Percentiles rank a stretch among this genome's conserved stretches.
Conservation (phyloP, 2,888 invertebrate species). For the Junonia oenone region DNA sequence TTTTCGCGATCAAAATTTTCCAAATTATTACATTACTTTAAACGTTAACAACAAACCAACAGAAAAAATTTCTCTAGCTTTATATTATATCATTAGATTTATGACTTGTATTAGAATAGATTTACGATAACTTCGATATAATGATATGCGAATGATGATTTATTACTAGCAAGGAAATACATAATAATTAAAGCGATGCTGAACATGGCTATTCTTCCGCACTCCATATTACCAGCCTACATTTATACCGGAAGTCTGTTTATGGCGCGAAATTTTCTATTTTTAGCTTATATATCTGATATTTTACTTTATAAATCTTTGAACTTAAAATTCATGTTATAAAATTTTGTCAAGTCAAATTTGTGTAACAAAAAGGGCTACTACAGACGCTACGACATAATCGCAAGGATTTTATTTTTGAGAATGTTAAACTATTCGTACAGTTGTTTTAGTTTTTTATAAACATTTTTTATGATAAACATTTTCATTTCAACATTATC, state of each 20-base stretch:
- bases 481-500: no score
- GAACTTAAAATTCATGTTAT: not conserved
- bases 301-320: not conserved
- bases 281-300: not conserved
- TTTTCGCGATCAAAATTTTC: no score
- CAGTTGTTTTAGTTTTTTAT: no score
- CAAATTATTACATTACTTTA: no score
- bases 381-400: not conserved
- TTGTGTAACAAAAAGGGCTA: not conserved
- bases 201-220: constrained; percentile 17
- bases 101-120: no score
- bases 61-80: no score
- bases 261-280: constrained; percentile 2
- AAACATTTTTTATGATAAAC: no score
- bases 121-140: no score
- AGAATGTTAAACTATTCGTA: not conserved
- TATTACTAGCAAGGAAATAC: not conserved
- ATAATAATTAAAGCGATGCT: no score
- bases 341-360: not conserved
- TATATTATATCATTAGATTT: no score
- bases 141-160: not conserved
- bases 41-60: no score
- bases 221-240: constrained; percentile 11
- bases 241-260: constrained; percentile 12
- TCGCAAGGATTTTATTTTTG: not conserved